A percentile compares a stretch with the other conserved stretches of the same genome.
phyloP scores from a whole-genome alignment of 2,113 vertebrate species.

The Eclectus roratus region DNA sequence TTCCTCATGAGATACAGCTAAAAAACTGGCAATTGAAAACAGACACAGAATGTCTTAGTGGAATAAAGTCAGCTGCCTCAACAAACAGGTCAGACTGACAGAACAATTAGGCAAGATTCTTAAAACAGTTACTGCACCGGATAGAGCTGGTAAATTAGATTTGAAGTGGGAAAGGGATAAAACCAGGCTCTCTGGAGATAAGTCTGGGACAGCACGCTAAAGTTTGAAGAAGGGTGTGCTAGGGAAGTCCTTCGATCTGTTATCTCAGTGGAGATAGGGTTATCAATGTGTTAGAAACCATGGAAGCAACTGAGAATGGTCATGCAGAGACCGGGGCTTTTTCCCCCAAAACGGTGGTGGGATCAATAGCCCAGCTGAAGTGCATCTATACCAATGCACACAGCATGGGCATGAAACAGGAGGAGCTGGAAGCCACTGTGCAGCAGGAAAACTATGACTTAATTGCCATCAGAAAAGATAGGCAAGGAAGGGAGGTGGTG shows the following conservation, averaged over 20 bases:
- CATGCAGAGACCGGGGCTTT: not conserved
- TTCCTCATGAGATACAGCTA: not conserved
- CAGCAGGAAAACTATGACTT: not conserved
- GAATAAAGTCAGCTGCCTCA: not conserved
- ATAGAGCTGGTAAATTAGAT: not conserved
- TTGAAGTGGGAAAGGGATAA: not conserved
- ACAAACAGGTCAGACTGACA: constrained; percentile 26
- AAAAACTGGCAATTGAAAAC: constrained; percentile 34
- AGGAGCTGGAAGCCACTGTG: not conserved
- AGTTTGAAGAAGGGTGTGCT: not conserved
- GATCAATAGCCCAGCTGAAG: not conserved
- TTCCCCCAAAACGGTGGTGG: not conserved
- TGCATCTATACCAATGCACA: not conserved
- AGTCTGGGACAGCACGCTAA: not conserved
- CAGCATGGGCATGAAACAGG: not conserved
- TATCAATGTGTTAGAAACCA: not conserved
- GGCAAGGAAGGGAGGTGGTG: not conserved
- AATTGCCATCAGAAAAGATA: not conserved
- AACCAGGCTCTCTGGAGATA: not conserved
- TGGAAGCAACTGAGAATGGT: not conserved
- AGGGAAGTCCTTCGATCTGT: not conserved
- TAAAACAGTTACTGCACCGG: not conserved
- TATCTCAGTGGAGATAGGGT: not conserved
- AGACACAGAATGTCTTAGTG: not conserved
- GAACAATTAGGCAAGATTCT: constrained; percentile 9